Conservation (phyloP, 2,888 invertebrate genomes). For the Charanyca ferruginea region DNA sequence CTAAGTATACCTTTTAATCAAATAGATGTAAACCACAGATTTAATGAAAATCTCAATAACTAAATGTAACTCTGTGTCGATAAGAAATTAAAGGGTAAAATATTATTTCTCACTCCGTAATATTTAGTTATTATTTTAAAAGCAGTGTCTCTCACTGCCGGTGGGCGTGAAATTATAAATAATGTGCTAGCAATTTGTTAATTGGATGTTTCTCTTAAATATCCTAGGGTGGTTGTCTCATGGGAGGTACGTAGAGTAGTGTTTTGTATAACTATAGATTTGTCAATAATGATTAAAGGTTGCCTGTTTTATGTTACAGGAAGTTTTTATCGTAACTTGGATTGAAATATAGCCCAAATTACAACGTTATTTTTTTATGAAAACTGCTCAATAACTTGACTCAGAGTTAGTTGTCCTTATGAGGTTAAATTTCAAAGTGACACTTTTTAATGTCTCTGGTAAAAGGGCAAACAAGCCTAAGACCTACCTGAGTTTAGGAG, state of each 20-base stretch:
- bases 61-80: background rate
- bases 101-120: constrained; percentile 17
- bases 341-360: no score
- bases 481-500: no score
- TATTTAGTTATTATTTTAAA: constrained; percentile 56
- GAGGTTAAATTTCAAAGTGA: no score
- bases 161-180: constrained; percentile 33
- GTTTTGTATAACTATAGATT: background rate
- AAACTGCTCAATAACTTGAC: no score
- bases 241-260: background rate
- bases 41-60: background rate
- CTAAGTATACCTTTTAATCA: background rate
- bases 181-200: constrained; percentile 43
- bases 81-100: constrained; percentile 16
- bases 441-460: no score
- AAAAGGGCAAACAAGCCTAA: no score
- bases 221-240: background rate
- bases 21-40: background rate
- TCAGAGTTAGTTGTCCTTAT: no score
- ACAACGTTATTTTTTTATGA: no score
- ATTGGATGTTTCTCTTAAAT: constrained; percentile 46
- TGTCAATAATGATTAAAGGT: background rate
- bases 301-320: no score
- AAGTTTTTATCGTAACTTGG: no score
- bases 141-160: constrained; percentile 26